phyloP scores from a whole-genome alignment of 2,888 invertebrate species.

The Bombylius discolor region DNA sequence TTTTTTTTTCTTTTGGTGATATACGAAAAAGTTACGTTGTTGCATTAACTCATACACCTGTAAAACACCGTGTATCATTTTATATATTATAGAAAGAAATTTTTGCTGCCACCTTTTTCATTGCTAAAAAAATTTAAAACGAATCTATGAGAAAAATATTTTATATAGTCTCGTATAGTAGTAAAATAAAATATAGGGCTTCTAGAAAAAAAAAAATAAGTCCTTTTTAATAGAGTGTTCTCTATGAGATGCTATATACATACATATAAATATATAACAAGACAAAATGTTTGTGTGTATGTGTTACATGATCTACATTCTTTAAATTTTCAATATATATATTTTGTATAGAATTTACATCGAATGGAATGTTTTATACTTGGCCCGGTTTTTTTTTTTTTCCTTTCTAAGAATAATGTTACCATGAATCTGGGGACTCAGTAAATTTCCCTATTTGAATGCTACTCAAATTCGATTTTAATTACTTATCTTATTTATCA shows the following conservation, averaged over 20 bases:
- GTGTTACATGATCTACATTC: background rate
- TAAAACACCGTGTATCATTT: too few relatives aligned
- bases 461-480: conserved; percentile 16
- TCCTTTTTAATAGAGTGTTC: conserved; percentile 11
- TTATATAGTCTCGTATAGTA: background rate
- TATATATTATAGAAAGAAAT: too few relatives aligned
- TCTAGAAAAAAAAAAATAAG: conserved; percentile 1
- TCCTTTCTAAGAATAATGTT: background rate
- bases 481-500: conserved; percentile 15
- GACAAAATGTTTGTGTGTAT: background rate
- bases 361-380: background rate
- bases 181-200: background rate
- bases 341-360: too few relatives aligned
- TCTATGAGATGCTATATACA: background rate
- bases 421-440: conserved; percentile 1
- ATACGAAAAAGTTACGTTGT: too few relatives aligned
- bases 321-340: too few relatives aligned
- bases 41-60: too few relatives aligned
- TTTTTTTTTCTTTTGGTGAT: too few relatives aligned
- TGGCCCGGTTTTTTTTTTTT: background rate
- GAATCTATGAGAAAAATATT: background rate
- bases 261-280: background rate
- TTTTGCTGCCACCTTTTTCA: too few relatives aligned
- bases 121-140: background rate
- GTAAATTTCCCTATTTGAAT: conserved; percentile 12